These are phyloP conservation scores for Paracanthobrama guichenoti DNA, from an alignment of 2,113 vertebrate genomes.

Conservation along the genomic window DNA sequence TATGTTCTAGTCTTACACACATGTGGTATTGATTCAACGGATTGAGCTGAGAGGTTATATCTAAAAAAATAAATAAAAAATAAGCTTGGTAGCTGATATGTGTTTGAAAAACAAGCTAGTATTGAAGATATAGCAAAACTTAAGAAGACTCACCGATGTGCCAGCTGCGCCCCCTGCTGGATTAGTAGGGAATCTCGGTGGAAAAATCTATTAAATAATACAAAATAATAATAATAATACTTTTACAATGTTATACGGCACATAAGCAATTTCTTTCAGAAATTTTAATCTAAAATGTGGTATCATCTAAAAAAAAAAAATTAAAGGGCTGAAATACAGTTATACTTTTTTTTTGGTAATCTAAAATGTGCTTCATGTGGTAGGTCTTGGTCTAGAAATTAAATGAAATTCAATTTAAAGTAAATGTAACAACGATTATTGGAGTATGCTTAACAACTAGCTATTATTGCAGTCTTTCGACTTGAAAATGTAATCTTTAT, in stretches of 20 bases:
- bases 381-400: too few species aligned
- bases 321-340: neutral
- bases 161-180: slow-evolving; percentile 58
- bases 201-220: slow-evolving; percentile 64
- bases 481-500: too few species aligned
- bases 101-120: neutral
- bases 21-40: neutral
- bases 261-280: neutral
- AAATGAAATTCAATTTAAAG: too few species aligned
- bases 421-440: too few species aligned
- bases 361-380: neutral
- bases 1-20: neutral
- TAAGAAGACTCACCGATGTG: slow-evolving; percentile 55
- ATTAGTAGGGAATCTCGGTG: slow-evolving; percentile 56
- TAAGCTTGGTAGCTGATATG: neutral
- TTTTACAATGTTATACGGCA: neutral
- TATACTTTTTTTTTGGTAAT: neutral
- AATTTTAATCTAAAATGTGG: neutral
- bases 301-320: neutral
- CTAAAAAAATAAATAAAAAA: neutral
- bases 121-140: neutral
- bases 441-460: too few species aligned
- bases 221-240: neutral
- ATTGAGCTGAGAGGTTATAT: neutral
- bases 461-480: too few species aligned